Conservation (phyloP, 2,113 vertebrate species). For the Gallinago undulata region DNA sequence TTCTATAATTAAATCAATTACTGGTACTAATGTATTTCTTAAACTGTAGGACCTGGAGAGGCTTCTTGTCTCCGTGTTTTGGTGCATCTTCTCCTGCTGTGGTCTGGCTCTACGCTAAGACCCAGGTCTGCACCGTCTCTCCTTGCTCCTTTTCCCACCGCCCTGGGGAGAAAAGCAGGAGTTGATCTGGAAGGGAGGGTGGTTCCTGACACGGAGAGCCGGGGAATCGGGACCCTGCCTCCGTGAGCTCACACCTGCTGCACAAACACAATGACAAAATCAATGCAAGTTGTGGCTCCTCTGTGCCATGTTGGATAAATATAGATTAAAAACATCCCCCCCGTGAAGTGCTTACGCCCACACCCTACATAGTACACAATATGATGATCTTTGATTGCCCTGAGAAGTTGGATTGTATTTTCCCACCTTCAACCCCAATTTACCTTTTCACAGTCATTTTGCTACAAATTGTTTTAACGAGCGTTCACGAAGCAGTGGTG, state of each 20-base stretch:
- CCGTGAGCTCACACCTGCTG: not conserved
- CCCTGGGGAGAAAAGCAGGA: not conserved
- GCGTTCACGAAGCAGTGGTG: not conserved
- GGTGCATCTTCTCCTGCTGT: not conserved
- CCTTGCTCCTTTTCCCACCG: not conserved
- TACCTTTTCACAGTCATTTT: conserved; percentile 2
- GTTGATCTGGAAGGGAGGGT: not conserved
- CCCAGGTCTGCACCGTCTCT: not conserved
- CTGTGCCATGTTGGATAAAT: not conserved
- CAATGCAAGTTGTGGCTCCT: not conserved
- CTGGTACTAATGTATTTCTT: not conserved
- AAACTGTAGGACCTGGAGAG: not conserved
- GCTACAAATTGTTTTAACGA: conserved; percentile 1
- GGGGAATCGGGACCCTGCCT: not conserved
- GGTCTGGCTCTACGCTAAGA: not conserved
- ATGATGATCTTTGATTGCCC: not conserved
- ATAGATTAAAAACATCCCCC: not conserved
- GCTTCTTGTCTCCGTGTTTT: not conserved
- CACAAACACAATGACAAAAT: conserved; percentile 24
- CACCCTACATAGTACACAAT: not conserved
- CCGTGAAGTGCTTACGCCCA: not conserved
- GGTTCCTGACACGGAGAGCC: not conserved
- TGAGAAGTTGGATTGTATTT: not conserved
- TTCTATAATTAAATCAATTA: conserved; percentile 21
- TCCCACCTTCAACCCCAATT: not conserved